phyloP scores from a whole-genome alignment of 2,797 vertebrate species.

The Malurus splendens region DNA sequence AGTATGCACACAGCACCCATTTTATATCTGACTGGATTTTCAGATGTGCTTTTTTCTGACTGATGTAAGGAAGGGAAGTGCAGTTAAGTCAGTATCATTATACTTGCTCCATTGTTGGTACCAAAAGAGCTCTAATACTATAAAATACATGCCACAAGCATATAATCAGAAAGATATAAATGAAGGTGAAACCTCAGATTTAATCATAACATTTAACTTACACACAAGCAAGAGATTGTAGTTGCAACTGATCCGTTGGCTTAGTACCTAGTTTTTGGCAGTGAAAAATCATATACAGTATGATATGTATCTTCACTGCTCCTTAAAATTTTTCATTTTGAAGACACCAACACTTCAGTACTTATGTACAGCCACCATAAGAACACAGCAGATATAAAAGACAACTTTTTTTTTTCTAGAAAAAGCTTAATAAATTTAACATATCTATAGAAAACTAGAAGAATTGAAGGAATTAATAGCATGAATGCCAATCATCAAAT shows the following conservation, averaged over 20 bases:
- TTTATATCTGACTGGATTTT: not conserved
- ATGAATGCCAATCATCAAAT: not conserved
- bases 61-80: not conserved
- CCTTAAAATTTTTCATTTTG: not conserved
- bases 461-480: not conserved
- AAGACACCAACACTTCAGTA: not conserved
- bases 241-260: not conserved
- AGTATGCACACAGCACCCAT: not conserved
- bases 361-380: not conserved
- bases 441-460: not conserved
- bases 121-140: not conserved
- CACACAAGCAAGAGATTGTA: not conserved
- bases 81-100: not conserved
- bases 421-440: not conserved
- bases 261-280: not conserved
- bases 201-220: not conserved
- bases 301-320: not conserved
- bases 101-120: not conserved
- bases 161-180: not conserved
- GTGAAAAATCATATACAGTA: not conserved
- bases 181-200: not conserved
- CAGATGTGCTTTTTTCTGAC: not conserved
- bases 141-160: not conserved
- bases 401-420: accelerated
- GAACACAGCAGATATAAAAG: not conserved